Evolutionary conservation across 2,888 invertebrate species (phyloP).

Genomic region (Seira sanloemensis): DNA sequence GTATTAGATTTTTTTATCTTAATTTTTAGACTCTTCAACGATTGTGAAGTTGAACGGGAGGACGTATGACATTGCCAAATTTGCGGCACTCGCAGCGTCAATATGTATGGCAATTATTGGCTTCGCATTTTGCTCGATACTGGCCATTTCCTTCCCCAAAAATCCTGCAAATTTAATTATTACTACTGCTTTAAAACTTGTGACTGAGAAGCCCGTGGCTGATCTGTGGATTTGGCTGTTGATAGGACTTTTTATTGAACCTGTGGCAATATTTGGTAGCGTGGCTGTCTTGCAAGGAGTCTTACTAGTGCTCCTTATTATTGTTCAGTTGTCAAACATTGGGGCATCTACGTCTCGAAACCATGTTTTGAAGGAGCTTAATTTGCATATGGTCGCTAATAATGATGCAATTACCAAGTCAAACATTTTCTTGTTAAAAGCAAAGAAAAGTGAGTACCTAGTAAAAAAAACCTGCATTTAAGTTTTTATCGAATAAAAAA

Average conservation of each 20-base stretch:
- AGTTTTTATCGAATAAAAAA: no score
- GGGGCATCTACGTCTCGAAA: not conserved
- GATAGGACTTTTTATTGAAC: not conserved
- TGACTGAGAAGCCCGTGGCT: not conserved
- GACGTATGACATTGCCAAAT: slow-evolving; percentile 5
- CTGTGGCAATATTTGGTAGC: not conserved
- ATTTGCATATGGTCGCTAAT: no score
- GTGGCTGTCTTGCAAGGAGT: slow-evolving; percentile 21
- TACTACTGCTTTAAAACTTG: not conserved
- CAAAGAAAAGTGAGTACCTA: no score
- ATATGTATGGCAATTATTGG: slow-evolving; percentile 23
- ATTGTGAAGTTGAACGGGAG: not conserved
- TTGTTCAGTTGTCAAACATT: not conserved
- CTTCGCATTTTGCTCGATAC: no score
- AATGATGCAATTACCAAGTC: no score
- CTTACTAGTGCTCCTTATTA: not conserved
- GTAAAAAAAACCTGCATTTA: no score
- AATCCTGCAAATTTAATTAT: not conserved
- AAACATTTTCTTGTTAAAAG: no score
- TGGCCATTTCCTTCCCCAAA: not conserved
- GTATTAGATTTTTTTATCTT: not conserved
- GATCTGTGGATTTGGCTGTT: not conserved
- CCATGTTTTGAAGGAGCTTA: not conserved
- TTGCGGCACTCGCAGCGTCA: slow-evolving; percentile 2
- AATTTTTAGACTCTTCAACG: not conserved